These are phyloP conservation scores for Sceliomorpha sp. DNA, from an alignment of 2,888 invertebrate genomes.

Conservation along the genomic window DNA sequence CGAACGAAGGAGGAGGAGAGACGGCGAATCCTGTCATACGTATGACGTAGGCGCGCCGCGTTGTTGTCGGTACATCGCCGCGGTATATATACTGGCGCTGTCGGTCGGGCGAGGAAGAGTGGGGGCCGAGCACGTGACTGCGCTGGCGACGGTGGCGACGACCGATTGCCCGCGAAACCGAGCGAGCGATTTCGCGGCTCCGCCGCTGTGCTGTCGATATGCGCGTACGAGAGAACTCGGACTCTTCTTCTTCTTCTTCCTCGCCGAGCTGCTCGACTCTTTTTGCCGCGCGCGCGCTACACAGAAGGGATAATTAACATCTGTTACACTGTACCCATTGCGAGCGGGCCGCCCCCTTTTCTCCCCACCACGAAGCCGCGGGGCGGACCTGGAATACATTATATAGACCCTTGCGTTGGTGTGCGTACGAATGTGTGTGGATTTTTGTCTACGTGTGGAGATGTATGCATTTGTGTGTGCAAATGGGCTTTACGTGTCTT, in stretches of 20 bases:
- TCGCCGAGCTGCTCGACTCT: conserved; percentile 51
- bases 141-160: conserved; percentile 17
- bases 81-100: no score
- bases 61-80: conserved; percentile 2
- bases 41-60: conserved; percentile 16
- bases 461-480: conserved; percentile 13
- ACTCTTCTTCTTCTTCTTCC: no score
- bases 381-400: conserved; percentile 80
- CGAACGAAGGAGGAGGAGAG: no score
- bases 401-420: conserved; percentile 68
- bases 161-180: conserved; percentile 17
- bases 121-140: conserved; percentile 24
- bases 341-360: conserved; percentile 75
- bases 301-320: conserved; percentile 80
- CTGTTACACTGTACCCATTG: conserved; percentile 78
- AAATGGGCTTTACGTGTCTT: conserved; percentile 16
- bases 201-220: neutral
- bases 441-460: conserved; percentile 18
- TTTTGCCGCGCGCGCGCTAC: conserved; percentile 63
- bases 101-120: no score
- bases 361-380: conserved; percentile 70
- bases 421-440: conserved; percentile 27
- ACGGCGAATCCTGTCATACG: conserved; percentile 22
- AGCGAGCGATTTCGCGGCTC: no score
- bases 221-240: conserved; percentile 31